Evolutionary conservation across 2,113 vertebrate species (phyloP).

Genomic region (Epinephelus lanceolatus): DNA sequence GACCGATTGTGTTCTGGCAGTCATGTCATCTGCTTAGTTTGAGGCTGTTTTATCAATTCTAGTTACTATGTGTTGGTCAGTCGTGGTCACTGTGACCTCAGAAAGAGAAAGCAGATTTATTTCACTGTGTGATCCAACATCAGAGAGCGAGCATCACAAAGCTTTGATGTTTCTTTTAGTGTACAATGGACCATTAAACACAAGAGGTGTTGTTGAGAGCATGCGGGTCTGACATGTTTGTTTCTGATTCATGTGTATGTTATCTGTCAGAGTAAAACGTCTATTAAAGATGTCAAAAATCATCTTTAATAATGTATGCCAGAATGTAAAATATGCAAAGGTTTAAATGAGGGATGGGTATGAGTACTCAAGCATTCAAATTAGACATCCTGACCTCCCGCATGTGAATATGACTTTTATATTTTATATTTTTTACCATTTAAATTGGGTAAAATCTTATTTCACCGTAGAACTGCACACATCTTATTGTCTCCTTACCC

Average conservation of each 20-base stretch:
- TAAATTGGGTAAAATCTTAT: too few relatives aligned
- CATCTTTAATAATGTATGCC: not conserved
- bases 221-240: not conserved
- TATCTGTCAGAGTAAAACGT: constrained; percentile 1
- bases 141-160: not conserved
- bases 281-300: constrained; percentile 22
- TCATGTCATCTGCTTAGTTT: not conserved
- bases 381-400: too few relatives aligned
- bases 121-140: not conserved
- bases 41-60: not conserved
- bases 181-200: constrained; percentile 40
- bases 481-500: too few relatives aligned
- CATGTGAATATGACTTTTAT: too few relatives aligned
- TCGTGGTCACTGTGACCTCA: constrained; percentile 1
- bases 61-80: not conserved
- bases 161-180: constrained; percentile 19
- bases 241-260: constrained; percentile 34
- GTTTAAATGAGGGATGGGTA: not conserved
- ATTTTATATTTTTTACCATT: too few relatives aligned
- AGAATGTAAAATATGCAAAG: not conserved
- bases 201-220: constrained; percentile 18
- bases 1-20: not conserved
- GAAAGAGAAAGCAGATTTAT: not conserved
- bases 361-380: too few relatives aligned
- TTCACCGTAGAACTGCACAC: too few relatives aligned